Evolutionary conservation across 2,113 vertebrate genomes (phyloP).

Genomic region (Holacanthus passer): DNA sequence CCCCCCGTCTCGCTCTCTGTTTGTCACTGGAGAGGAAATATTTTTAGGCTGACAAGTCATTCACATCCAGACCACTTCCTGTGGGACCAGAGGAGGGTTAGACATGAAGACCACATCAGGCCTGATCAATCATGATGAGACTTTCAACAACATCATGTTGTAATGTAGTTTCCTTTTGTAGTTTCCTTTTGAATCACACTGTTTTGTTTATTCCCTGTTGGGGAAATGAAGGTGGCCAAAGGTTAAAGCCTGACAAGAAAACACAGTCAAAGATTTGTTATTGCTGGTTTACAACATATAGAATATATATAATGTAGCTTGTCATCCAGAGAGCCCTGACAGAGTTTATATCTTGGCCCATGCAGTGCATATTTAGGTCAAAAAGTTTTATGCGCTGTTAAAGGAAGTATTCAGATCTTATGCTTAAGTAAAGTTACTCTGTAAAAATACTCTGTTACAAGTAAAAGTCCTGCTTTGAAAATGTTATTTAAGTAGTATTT

Average conservation of each 20-base stretch:
- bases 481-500: no score
- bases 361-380: no score
- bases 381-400: not conserved
- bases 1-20: no score
- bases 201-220: not conserved
- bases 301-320: not conserved
- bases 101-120: conserved; percentile 3
- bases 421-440: not conserved
- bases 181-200: not conserved
- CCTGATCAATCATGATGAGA: not conserved
- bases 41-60: conserved; percentile 46
- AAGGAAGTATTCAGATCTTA: not conserved
- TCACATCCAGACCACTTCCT: conserved; percentile 36
- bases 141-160: not conserved
- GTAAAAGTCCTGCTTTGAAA: not conserved
- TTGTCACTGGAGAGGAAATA: conserved; percentile 36
- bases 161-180: no score
- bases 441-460: not conserved
- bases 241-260: not conserved
- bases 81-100: conserved; percentile 3
- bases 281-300: no score
- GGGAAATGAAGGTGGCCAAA: not conserved
- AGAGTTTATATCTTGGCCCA: no score
- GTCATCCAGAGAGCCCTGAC: no score
- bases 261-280: not conserved